Conservation (phyloP, 2,888 invertebrate species). For the Adelognathus sp. region DNA sequence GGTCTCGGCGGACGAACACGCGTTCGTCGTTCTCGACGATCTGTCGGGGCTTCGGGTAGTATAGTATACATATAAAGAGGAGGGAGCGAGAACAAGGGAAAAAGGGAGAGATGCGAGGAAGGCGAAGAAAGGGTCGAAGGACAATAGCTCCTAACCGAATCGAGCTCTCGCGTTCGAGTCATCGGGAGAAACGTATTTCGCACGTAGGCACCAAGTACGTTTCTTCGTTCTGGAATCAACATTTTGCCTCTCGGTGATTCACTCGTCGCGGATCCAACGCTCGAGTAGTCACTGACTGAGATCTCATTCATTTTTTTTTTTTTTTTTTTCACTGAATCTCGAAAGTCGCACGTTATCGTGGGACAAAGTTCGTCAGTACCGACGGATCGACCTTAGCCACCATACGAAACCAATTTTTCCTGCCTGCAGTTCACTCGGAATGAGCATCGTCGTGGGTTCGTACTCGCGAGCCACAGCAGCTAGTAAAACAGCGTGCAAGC, state of each 20-base stretch:
- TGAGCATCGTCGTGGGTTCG: not conserved
- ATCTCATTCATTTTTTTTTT: not conserved
- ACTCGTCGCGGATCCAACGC: not conserved
- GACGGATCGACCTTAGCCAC: not conserved
- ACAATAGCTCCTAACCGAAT: constrained; percentile 6
- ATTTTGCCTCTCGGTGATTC: not conserved
- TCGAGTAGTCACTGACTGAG: not conserved
- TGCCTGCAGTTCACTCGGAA: not conserved
- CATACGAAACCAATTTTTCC: not conserved
- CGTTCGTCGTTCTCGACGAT: not conserved
- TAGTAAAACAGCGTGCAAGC: constrained; percentile 2
- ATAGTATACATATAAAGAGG: too few relatives aligned
- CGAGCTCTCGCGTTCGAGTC: too few relatives aligned
- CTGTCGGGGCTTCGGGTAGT: not conserved
- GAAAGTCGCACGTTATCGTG: not conserved
- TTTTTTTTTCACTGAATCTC: not conserved
- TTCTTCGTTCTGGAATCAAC: not conserved
- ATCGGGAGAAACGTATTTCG: not conserved
- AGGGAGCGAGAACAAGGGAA: not conserved
- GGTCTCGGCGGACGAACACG: not conserved
- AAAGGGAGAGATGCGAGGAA: not conserved
- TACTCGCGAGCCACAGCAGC: constrained; percentile 19
- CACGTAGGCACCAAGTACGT: not conserved
- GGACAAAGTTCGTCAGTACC: not conserved
- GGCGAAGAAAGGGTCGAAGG: constrained; percentile 2